Base-by-base conservation (phyloP, 2,888 invertebrate species). In the Chloroclysta siterata region DNA sequence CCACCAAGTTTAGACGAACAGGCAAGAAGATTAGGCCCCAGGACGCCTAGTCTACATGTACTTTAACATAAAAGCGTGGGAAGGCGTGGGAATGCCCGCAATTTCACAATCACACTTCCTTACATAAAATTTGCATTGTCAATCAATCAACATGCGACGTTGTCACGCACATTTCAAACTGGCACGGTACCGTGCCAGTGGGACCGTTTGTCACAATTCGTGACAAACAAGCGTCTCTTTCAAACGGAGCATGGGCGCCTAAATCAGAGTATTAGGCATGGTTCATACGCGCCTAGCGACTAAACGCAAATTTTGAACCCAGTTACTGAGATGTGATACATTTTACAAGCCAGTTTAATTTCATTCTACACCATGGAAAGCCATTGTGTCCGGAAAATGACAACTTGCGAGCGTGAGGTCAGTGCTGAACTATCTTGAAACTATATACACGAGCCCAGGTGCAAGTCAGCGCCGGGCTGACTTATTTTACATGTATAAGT, bases 61-160 rank as follows among this genome's bases (percentile, higher is more conserved):
- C 11, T 39, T 5, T 33, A 33, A 5, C 11, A 39, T 42, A 53
- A 53, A 53, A 60, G 44, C 57, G 66, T 59, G 55, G 55, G 48
- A 63, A 61, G 61, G 72, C 72, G 69, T 60, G 65, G 71, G 66
- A 48, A 55, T 52, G 68, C 72, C 73, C 65, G 68, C 74, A 72
- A 74, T 79, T 79, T 76, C 74, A 72, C 77, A 76, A 73, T 65
- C 73, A 77, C 73, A 73, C 68, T 72, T 74, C 58, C 68, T 59
- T 56, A 70, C 72, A 76, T 75, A 73, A 75, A 78, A 80, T 82
- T 81, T 77, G 75, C 80, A 79, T 78, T 81, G 83, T 85, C 86
- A 81, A 86, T 89, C 85, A 85, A 82, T 81, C 83, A 80, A 76
- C 80, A 78, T 74, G 79, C 76, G 72, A 79, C 71, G 79, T 79